A percentile compares a stretch with the other conserved stretches of the same genome.
These are phyloP conservation scores for Ditylenchus weischeri DNA, from an alignment of 2,888 invertebrate genomes.

Conservation along the genomic window DNA sequence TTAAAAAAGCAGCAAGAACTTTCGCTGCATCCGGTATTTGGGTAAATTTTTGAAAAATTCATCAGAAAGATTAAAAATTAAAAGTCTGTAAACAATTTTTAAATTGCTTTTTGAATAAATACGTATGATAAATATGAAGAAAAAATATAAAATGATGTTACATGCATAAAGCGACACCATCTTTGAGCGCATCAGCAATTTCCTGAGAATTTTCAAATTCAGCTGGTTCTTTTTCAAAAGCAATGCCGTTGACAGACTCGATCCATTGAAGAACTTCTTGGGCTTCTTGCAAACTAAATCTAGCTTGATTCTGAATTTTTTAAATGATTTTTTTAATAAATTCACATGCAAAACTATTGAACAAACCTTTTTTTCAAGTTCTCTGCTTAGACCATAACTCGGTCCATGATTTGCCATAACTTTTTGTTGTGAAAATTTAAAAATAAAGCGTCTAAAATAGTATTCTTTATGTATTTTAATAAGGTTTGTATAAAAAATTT, in stretches of 20 bases:
- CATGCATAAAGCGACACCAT: slow-evolving; percentile 63
- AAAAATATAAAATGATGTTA: slow-evolving; percentile 45
- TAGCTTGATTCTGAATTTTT: slow-evolving; percentile 62
- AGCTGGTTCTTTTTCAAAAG: slow-evolving; percentile 57
- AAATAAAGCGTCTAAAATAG: no score
- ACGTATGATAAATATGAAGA: no score
- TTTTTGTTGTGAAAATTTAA: no score
- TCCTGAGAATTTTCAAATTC: slow-evolving; percentile 57
- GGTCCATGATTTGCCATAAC: slow-evolving; percentile 60
- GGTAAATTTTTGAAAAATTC: no score
- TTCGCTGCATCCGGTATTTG: no score
- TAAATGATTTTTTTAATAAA: slow-evolving; percentile 11
- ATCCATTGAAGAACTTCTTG: slow-evolving; percentile 62
- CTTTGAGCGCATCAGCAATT: slow-evolving; percentile 62
- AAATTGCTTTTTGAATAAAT: no score
- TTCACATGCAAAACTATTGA: neutral
- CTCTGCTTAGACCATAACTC: slow-evolving; percentile 58
- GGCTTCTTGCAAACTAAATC: slow-evolving; percentile 62
- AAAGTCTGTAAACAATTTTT: no score
- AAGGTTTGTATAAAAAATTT: no score
- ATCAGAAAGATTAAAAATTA: no score
- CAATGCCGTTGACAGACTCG: slow-evolving; percentile 53
- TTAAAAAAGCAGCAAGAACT: no score
- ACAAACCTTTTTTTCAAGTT: slow-evolving; percentile 57
- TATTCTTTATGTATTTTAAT: no score